Evolutionary conservation across 2,113 vertebrate species (phyloP).

Genomic region (Colossoma macropomum): DNA sequence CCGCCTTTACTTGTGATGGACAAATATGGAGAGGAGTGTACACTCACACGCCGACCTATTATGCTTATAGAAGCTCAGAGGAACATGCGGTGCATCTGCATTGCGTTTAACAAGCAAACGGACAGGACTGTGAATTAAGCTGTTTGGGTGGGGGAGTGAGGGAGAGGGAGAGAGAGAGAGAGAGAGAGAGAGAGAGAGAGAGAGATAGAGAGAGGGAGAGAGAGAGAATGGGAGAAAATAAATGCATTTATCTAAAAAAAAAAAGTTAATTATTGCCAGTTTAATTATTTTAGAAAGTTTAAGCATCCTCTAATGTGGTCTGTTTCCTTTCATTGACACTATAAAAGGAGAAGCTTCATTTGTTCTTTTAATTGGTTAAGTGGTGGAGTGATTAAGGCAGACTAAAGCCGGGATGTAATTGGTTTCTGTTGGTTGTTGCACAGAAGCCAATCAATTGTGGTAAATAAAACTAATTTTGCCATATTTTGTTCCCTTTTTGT

Average conservation of each 20-base stretch:
- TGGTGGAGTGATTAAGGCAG: slow-evolving; percentile 80
- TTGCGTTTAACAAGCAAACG: not conserved
- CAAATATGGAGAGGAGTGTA: not conserved
- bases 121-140: not conserved
- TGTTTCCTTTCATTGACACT: slow-evolving; percentile 70
- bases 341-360: slow-evolving; percentile 71
- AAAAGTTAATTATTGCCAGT: slow-evolving; percentile 47
- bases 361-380: slow-evolving; percentile 80
- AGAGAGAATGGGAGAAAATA: slow-evolving; percentile 15
- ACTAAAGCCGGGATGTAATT: slow-evolving; percentile 81
- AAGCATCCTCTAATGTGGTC: slow-evolving; percentile 55
- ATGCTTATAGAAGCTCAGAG: not conserved
- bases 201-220: slow-evolving; percentile 3
- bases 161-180: not conserved
- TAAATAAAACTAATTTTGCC: slow-evolving; percentile 74
- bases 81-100: not conserved
- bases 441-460: slow-evolving; percentile 78
- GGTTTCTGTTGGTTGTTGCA: slow-evolving; percentile 78
- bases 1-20: slow-evolving; percentile 20
- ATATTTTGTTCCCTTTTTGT: slow-evolving; percentile 35
- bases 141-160: not conserved
- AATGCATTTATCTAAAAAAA: slow-evolving; percentile 56
- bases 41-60: not conserved
- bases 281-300: slow-evolving; percentile 58
- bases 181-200: not conserved